A percentile compares a stretch with the other conserved stretches of the same genome.
Evolutionary conservation across 92 coral and sea anemone genomes (phyloP).

Genomic region (Phenganax subtilis): DNA sequence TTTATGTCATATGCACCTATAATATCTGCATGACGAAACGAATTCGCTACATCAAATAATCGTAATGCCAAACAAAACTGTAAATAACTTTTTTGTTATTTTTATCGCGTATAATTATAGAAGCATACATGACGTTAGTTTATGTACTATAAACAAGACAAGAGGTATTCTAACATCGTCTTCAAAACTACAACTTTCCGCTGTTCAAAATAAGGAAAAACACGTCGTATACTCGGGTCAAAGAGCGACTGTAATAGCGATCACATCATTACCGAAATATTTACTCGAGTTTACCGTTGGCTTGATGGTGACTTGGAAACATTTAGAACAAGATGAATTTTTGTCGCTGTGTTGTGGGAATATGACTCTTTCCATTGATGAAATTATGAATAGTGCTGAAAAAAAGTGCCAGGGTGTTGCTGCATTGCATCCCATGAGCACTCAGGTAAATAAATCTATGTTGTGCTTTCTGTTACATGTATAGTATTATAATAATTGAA

Average conservation of each 20-base stretch:
- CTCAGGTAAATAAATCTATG: slow-evolving; percentile 16
- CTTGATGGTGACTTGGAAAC: slow-evolving; percentile 38
- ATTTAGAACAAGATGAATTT: background rate
- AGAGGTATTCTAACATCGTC: slow-evolving; percentile 9
- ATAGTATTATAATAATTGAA: background rate
- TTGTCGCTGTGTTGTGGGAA: slow-evolving; percentile 27
- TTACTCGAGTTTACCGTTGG: background rate
- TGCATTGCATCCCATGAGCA: slow-evolving; percentile 21
- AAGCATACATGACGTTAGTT: background rate
- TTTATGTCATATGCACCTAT: background rate
- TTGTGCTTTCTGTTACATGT: background rate
- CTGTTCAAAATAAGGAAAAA: background rate
- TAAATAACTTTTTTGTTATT: background rate
- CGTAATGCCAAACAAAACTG: background rate
- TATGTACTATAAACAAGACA: slow-evolving; percentile 11
- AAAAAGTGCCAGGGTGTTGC: slow-evolving; percentile 17
- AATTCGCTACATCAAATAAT: background rate
- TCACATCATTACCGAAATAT: background rate
- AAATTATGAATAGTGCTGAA: background rate
- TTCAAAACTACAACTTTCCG: slow-evolving; percentile 2
- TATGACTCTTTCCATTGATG: slow-evolving; percentile 11
- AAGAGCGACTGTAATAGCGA: slow-evolving; percentile 1
- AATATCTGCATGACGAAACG: background rate
- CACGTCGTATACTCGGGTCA: slow-evolving; percentile 15
- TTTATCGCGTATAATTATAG: background rate